phyloP scores from a whole-genome alignment of 2,888 invertebrate species.

The Cosmorhoe ocellata region DNA sequence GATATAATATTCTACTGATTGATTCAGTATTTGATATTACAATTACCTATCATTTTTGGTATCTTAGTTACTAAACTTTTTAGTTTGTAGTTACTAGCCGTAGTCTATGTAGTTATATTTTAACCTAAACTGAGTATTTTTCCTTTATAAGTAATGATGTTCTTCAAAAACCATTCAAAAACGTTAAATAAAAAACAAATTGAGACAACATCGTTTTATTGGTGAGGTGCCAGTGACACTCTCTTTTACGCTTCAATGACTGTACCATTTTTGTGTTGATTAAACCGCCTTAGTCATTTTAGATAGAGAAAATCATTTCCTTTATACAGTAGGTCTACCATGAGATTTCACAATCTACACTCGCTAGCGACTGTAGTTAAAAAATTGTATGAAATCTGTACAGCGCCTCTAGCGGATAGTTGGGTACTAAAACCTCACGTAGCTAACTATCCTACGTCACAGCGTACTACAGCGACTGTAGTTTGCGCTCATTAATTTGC shows the following conservation, averaged over 20 bases:
- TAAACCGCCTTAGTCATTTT: too few species aligned
- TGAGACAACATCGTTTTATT: slow-evolving; percentile 23
- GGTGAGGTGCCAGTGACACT: slow-evolving; percentile 4
- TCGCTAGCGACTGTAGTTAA: too few species aligned
- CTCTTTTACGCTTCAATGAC: slow-evolving; percentile 10
- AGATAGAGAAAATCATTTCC: too few species aligned
- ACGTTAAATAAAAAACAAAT: slow-evolving; percentile 18
- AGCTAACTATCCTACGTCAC: too few species aligned
- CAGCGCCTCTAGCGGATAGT: too few species aligned
- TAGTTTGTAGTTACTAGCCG: not conserved
- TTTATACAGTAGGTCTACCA: too few species aligned
- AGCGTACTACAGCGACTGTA: too few species aligned
- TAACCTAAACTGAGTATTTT: not conserved
- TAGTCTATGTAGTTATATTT: not conserved
- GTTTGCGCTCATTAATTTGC: too few species aligned
- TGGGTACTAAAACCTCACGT: too few species aligned
- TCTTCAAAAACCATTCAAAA: slow-evolving; percentile 2
- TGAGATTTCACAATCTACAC: too few species aligned
- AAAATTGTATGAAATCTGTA: too few species aligned
- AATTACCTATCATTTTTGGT: not conserved
- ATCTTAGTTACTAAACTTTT: not conserved
- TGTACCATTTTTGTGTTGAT: not conserved
- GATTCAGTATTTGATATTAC: not conserved
- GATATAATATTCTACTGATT: not conserved
- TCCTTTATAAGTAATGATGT: not conserved